Evolutionary conservation across 2,888 invertebrate species (phyloP).

Genomic region (Noctua pronuba): DNA sequence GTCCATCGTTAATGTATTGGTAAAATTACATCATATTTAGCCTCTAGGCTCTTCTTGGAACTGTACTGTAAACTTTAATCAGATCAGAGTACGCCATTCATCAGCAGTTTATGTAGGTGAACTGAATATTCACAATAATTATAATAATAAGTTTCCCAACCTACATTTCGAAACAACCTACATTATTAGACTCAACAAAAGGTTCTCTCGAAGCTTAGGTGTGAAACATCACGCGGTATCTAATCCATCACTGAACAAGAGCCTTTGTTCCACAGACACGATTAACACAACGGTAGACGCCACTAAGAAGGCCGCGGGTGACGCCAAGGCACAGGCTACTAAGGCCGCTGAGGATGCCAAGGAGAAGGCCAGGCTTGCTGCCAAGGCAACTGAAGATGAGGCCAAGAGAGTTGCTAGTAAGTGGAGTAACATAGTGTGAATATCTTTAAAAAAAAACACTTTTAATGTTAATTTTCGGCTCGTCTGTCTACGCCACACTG

Average conservation of each 20-base stretch:
- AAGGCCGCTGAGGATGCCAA: constrained; percentile 85
- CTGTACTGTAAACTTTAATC: neutral
- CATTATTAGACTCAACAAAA: constrained; percentile 40
- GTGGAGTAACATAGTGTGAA: constrained; percentile 56
- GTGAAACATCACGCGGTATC: constrained; percentile 17
- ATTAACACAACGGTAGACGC: constrained; percentile 84
- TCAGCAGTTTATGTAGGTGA: neutral
- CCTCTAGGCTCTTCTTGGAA: neutral
- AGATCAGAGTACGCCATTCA: neutral
- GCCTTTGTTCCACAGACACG: constrained; percentile 77
- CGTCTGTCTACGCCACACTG: neutral
- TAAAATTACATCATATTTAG: constrained; percentile 26
- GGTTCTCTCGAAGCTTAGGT: constrained; percentile 29
- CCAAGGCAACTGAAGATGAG: constrained; percentile 83
- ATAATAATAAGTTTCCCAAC: neutral
- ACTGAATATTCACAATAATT: neutral
- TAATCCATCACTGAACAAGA: constrained; percentile 18
- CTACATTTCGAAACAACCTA: neutral
- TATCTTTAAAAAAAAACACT: too few relatives aligned
- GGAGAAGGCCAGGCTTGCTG: constrained; percentile 83
- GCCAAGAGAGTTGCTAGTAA: constrained; percentile 85
- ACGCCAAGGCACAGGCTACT: constrained; percentile 79
- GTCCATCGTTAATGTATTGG: neutral
- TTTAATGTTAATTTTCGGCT: neutral
- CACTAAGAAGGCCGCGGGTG: constrained; percentile 86